phyloP scores from a whole-genome alignment of 2,113 vertebrate genomes.

The Austrofundulus limnaeus region DNA sequence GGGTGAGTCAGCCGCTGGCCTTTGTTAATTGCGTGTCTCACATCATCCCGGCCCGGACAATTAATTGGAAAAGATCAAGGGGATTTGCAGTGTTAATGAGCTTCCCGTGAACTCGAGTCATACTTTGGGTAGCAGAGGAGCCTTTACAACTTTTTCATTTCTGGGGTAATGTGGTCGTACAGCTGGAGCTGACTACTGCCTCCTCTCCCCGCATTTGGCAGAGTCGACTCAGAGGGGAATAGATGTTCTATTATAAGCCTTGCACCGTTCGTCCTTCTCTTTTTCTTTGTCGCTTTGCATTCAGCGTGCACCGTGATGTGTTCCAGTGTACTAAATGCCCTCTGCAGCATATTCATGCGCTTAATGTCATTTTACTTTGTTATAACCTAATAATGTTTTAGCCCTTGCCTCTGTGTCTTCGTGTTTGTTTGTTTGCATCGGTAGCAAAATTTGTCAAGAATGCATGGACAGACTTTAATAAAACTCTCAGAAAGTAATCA shows the following conservation, averaged over 20 bases:
- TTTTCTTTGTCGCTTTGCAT: constrained; percentile 9
- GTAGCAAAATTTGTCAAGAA: too few species aligned
- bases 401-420: too few species aligned
- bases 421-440: too few species aligned
- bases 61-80: constrained; percentile 78
- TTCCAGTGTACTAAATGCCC: neutral
- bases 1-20: constrained; percentile 68
- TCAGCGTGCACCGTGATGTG: constrained; percentile 10
- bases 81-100: constrained; percentile 74
- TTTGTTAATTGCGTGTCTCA: constrained; percentile 73
- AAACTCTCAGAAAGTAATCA: too few species aligned
- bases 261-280: constrained; percentile 6
- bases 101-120: constrained; percentile 67
- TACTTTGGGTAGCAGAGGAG: constrained; percentile 67
- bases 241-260: constrained; percentile 45
- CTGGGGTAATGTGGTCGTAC: constrained; percentile 26
- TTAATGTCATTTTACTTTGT: neutral
- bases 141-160: constrained; percentile 58
- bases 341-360: neutral
- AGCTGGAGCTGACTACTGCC: constrained; percentile 24
- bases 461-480: too few species aligned
- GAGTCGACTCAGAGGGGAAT: constrained; percentile 39
- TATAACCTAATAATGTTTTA: neutral
- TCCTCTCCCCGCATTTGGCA: constrained; percentile 54
- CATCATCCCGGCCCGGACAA: constrained; percentile 65